Conservation (phyloP, 2,888 invertebrate genomes). For the Eucera pruinosa region DNA sequence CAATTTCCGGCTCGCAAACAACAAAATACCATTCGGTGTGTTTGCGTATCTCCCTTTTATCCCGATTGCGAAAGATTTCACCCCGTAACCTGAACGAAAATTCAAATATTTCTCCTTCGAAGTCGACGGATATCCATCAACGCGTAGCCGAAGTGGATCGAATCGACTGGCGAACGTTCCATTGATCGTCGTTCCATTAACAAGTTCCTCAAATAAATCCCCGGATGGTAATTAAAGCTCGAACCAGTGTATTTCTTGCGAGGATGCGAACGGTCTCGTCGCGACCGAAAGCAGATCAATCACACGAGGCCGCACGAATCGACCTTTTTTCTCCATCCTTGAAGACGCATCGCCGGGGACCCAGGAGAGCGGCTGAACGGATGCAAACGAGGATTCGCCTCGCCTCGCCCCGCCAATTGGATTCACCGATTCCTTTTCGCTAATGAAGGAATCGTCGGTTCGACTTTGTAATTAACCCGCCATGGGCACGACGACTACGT, state of each 20-base stretch:
- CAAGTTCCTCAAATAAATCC: constrained; percentile 42
- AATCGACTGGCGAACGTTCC: constrained; percentile 3
- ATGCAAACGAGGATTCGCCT: constrained; percentile 72
- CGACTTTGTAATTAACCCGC: constrained; percentile 79
- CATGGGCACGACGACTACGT: constrained; percentile 69
- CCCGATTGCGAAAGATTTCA: no score
- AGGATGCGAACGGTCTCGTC: constrained; percentile 63
- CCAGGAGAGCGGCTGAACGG: constrained; percentile 38
- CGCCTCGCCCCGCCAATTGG: constrained; percentile 54
- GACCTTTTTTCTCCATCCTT: constrained; percentile 10
- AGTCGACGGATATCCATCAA: no score
- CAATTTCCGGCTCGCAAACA: no score
- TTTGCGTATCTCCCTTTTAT: no score
- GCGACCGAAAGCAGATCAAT: constrained; percentile 59
- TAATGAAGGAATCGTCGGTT: constrained; percentile 80
- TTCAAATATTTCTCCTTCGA: no score
- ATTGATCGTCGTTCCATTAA: constrained; percentile 38
- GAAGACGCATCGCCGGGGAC: constrained; percentile 17
- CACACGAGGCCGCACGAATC: constrained; percentile 40
- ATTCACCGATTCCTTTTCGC: constrained; percentile 72
- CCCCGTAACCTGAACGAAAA: no score
- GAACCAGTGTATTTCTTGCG: constrained; percentile 2
- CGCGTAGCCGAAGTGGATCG: no score
- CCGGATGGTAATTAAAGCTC: constrained; percentile 45
- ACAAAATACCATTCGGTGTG: no score